Base-by-base conservation (phyloP, 30 jellyfish, hydroid and myxozoan species). In the Aurelia aurita complex sp. Pacific region DNA sequence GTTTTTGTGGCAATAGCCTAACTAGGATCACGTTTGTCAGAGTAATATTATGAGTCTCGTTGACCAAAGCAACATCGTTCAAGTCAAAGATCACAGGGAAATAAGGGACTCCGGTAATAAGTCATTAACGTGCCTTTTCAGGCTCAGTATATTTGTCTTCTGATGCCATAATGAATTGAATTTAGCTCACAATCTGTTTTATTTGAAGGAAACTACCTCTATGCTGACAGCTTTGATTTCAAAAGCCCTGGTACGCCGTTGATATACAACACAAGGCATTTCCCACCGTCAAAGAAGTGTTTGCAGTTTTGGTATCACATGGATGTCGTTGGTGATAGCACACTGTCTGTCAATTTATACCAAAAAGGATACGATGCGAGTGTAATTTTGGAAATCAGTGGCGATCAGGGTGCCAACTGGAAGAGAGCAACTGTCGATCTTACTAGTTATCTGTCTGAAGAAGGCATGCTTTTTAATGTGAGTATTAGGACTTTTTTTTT, bases 271-370 rank as follows among this genome's bases (percentile, higher is more conserved):
- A 72, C 93, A 33, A 61, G 93, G 86, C 62, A 73, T 43, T 72
- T 84, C 68, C 62, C 70, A 16, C 93, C 93, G 11, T 50, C 80
- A 33, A 15, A 50, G 70, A 62, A 64, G 51, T 84, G 93, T 59
- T 76, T 84, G 38, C 93, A 84, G 82, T 84, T 84, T 57, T 84
- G 93, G 93, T 84, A 84, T 53, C 61, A 64, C 76, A 84, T 84
- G 93, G 64, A 74, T 14, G 69, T 74, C 36, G 76, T 50, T 15
- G 78, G 76, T 4, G 57, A 42, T 74, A 69, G 70, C 17, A 54
- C 43, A 1, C 87, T 84, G 32, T 52, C 86, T 29, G 87, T 84
- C 12, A 64, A 42, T 66, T 14, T 84, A 11, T 65, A 73, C 11
- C 93, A 75, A n/a, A 32, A 35, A 35, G 66, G 57, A n/a, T 29